Conservation (phyloP, 1,140 invertebrate genomes). For the Diorhabda sublineata region DNA sequence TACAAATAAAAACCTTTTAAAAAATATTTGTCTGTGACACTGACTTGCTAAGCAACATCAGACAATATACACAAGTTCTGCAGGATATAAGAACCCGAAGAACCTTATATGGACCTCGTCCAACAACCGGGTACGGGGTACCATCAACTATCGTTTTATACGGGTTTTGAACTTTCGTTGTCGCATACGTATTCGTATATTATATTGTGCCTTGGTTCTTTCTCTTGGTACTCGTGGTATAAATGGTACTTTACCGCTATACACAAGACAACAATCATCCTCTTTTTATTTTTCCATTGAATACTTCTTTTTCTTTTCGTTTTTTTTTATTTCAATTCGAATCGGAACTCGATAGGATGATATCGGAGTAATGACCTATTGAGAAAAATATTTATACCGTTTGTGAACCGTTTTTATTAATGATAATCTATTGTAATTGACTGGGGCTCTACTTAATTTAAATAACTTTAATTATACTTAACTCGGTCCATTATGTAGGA, state of each 20-base stretch:
- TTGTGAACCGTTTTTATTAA: too few species aligned
- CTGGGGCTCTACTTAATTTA: too few species aligned
- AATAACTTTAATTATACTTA: too few species aligned
- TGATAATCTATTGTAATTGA: too few species aligned
- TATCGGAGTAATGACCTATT: too few species aligned
- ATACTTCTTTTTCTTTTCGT: neutral
- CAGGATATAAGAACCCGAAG: slow-evolving; percentile 15
- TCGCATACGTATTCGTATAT: slow-evolving; percentile 5
- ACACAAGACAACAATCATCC: neutral
- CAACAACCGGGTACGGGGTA: slow-evolving; percentile 7
- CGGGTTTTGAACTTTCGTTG: slow-evolving; percentile 14
- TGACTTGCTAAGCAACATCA: neutral
- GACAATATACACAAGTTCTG: slow-evolving; percentile 14
- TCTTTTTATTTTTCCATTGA: neutral
- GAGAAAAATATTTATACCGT: too few species aligned
- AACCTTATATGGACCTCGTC: slow-evolving; percentile 14
- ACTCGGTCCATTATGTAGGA: too few species aligned
- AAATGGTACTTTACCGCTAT: slow-evolving; percentile 12
- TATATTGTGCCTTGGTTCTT: slow-evolving; percentile 5
- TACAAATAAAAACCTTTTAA: neutral
- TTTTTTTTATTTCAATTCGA: neutral
- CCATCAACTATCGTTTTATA: slow-evolving; percentile 12
- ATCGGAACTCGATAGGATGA: neutral
- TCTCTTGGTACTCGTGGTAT: neutral
- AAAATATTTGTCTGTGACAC: neutral